Evolutionary conservation across 2,113 vertebrate species (phyloP).

Genomic region (Pteropus alecto): DNA sequence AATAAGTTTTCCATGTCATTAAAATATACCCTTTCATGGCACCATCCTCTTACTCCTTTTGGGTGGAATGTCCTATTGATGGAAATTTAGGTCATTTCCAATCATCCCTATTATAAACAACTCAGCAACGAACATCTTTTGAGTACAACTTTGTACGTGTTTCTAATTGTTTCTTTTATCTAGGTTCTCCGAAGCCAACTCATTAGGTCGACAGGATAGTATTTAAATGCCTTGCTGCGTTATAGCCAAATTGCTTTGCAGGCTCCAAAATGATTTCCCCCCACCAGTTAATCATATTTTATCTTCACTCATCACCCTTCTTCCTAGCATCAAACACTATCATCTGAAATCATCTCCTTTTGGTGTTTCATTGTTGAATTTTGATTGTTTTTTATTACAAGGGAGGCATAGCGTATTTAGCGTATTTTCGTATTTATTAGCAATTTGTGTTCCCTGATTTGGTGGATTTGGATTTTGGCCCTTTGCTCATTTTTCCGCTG

Average conservation of each 20-base stretch:
- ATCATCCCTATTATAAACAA: neutral
- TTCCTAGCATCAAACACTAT: neutral
- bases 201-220: too few species aligned
- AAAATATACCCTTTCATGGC: neutral
- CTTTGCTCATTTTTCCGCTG: neutral
- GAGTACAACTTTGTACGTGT: neutral
- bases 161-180: neutral
- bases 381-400: neutral
- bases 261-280: neutral
- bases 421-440: neutral
- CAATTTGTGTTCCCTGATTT: fast-evolving
- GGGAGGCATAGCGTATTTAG: neutral
- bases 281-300: neutral
- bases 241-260: neutral
- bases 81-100: neutral
- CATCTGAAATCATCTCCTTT: neutral
- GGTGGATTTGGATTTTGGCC: neutral
- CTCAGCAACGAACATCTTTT: neutral
- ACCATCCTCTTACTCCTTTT: neutral
- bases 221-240: neutral
- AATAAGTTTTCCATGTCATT: neutral
- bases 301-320: too few species aligned
- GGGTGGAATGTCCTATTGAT: neutral
- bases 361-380: neutral
- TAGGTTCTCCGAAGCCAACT: neutral